Evolutionary conservation across 2,888 invertebrate species (phyloP).

Genomic region (Boloria euphrosyne): DNA sequence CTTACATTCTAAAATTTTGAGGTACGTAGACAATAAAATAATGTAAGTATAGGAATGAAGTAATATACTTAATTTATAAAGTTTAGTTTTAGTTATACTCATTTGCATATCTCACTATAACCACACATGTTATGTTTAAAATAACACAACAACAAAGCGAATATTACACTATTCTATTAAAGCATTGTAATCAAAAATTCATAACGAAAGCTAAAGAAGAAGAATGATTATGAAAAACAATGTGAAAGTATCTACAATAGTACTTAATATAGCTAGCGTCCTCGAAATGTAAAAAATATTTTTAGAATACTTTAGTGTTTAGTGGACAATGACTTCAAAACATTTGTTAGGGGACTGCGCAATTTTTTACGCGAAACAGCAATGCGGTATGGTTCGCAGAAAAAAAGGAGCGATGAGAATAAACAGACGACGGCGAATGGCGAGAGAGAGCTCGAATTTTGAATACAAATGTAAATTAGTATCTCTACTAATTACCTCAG

Average conservation of each 20-base stretch:
- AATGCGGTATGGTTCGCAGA: conserved; percentile 76
- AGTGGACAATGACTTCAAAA: conserved; percentile 64
- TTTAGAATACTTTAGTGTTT: conserved; percentile 50
- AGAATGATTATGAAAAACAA: conserved; percentile 4
- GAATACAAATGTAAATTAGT: conserved; percentile 84
- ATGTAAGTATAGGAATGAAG: too few relatives aligned
- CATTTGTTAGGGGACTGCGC: conserved; percentile 74
- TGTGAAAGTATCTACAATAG: conserved; percentile 16
- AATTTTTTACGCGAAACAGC: conserved; percentile 80
- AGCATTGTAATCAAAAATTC: too few relatives aligned
- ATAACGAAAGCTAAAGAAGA: conserved; percentile 7
- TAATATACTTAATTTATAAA: too few relatives aligned
- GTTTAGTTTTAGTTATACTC: too few relatives aligned
- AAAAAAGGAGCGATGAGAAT: conserved; percentile 77
- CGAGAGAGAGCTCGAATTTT: conserved; percentile 81
- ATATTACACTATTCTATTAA: too few relatives aligned
- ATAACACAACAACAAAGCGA: too few relatives aligned
- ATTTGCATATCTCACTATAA: too few relatives aligned
- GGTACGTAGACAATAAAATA: too few relatives aligned
- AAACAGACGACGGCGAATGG: conserved; percentile 80
- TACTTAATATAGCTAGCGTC: conserved; percentile 10
- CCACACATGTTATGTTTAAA: too few relatives aligned
- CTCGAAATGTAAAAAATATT: conserved; percentile 26
- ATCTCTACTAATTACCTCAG: conserved; percentile 81
- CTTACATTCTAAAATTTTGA: too few relatives aligned